phyloP scores from a whole-genome alignment of 2,888 invertebrate genomes.

The Drosophila kanekoi region DNA sequence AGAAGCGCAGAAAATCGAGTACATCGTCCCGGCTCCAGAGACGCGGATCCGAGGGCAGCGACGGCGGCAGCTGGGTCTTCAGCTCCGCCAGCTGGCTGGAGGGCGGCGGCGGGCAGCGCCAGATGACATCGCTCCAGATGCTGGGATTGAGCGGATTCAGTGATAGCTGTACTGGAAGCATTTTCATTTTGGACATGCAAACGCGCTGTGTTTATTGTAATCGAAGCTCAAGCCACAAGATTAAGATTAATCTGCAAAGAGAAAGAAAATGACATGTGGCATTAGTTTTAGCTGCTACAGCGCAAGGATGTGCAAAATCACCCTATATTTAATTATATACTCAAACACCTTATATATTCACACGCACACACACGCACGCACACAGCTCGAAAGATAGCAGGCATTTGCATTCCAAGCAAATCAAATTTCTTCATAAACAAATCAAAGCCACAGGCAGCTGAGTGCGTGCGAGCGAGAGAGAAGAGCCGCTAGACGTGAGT shows the following conservation, averaged over 20 bases:
- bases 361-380: slow-evolving; percentile 9
- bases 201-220: slow-evolving; percentile 30
- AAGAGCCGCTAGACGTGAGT: slow-evolving; percentile 33
- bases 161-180: slow-evolving; percentile 89
- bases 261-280: neutral
- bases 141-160: slow-evolving; percentile 90
- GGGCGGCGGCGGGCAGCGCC: slow-evolving; percentile 94
- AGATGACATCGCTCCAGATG: slow-evolving; percentile 93
- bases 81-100: slow-evolving; percentile 92
- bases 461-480: slow-evolving; percentile 2
- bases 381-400: slow-evolving; percentile 24
- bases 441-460: slow-evolving; percentile 45
- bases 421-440: slow-evolving; percentile 79
- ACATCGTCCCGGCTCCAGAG: slow-evolving; percentile 97
- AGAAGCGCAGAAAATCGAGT: slow-evolving; percentile 94
- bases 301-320: neutral
- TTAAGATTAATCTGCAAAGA: slow-evolving; percentile 39
- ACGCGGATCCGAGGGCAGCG: slow-evolving; percentile 94
- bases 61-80: slow-evolving; percentile 93
- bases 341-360: slow-evolving; percentile 14
- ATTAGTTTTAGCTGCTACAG: slow-evolving; percentile 7
- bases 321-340: neutral
- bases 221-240: slow-evolving; percentile 43
- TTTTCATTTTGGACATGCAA: slow-evolving; percentile 87
- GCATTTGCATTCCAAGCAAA: slow-evolving; percentile 81